Percentiles rank a stretch among this genome's conserved stretches.
Conservation (phyloP, 2,113 vertebrate species). For the Machaerirhynchus nigripectus region DNA sequence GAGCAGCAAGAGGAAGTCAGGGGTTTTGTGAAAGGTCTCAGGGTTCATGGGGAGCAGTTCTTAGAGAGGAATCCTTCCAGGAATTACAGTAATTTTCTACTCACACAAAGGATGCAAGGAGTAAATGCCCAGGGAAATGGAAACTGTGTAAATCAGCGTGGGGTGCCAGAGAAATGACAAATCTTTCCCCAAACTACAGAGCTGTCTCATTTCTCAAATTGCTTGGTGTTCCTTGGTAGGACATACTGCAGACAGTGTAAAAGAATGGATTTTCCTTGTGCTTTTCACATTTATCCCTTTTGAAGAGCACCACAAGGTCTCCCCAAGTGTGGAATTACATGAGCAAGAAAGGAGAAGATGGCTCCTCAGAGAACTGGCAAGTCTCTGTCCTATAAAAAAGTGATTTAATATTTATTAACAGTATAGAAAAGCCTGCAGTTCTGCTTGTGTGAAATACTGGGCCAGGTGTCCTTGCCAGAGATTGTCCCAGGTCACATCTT, state of each 20-base stretch:
- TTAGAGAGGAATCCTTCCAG: background rate
- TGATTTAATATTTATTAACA: background rate
- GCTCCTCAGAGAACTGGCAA: background rate
- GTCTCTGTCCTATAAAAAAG: background rate
- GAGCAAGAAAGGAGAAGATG: background rate
- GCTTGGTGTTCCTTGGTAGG: background rate
- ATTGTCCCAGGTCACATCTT: background rate
- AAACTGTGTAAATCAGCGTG: background rate
- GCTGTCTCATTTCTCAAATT: background rate
- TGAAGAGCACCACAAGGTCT: background rate
- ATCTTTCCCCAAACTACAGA: background rate
- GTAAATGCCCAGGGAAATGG: background rate
- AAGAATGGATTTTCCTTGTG: background rate
- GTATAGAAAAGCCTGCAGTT: background rate
- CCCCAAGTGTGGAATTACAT: background rate
- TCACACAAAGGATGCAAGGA: background rate
- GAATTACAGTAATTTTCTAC: background rate
- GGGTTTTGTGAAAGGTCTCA: accelerated
- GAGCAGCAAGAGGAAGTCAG: background rate
- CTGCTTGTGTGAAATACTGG: background rate
- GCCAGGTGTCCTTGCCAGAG: background rate
- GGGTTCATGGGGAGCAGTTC: background rate
- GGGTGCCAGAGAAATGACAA: background rate
- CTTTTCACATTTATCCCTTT: background rate
- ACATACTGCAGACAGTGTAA: background rate